A percentile compares a stretch with the other conserved stretches of the same genome.
Evolutionary conservation across 2,113 vertebrate genomes (phyloP).

Genomic region (Bombycilla garrulus): DNA sequence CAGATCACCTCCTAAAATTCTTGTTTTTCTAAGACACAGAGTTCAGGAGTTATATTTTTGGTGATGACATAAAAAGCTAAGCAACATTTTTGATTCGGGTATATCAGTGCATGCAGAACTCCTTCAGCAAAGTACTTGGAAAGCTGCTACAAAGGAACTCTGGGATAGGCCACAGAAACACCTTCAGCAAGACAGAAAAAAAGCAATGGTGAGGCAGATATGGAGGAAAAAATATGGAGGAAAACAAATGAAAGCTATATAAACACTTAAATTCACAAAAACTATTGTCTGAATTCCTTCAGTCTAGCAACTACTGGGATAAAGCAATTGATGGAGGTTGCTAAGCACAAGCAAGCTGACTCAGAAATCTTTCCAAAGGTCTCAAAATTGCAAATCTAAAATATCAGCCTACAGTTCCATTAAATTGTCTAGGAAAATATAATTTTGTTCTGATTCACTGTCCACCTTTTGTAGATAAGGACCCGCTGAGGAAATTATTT

Average conservation of each 20-base stretch:
- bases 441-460: slow-evolving; percentile 2
- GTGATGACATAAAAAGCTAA: not conserved
- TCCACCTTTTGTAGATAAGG: not conserved
- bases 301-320: not conserved
- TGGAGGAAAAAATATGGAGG: not conserved
- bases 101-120: not conserved
- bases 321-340: not conserved
- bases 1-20: not conserved
- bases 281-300: not conserved
- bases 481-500: not conserved
- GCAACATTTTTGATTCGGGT: not conserved
- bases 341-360: not conserved
- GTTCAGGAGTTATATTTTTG: not conserved
- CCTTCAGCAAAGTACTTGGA: not conserved
- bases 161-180: not conserved
- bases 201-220: not conserved
- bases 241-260: not conserved
- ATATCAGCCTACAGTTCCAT: not conserved
- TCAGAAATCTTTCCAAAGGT: slow-evolving; percentile 2
- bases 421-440: not conserved
- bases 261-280: not conserved
- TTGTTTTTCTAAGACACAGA: not conserved
- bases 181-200: not conserved
- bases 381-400: slow-evolving; percentile 4
- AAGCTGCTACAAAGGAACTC: not conserved